Percentiles rank a stretch among this genome's conserved stretches.
phyloP scores from a whole-genome alignment of 2,888 invertebrate species.

The Ophion ellenae region DNA sequence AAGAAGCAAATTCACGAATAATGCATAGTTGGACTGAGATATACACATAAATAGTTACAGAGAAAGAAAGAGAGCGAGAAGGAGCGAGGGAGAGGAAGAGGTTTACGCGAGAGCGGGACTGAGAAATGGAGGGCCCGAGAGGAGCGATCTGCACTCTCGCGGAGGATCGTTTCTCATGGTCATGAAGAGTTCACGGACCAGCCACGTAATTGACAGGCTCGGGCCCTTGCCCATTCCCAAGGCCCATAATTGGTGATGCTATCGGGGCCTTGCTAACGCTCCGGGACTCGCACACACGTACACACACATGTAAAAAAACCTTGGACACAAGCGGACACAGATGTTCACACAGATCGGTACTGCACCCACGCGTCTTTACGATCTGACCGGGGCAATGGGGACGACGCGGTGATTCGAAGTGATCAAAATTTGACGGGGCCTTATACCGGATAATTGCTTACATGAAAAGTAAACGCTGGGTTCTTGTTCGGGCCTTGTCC shows the following conservation, averaged over 20 bases:
- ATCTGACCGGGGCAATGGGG: not conserved
- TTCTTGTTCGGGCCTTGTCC: not conserved
- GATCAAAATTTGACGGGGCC: not conserved
- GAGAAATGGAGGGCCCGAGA: conserved; percentile 17
- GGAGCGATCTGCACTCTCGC: conserved; percentile 61
- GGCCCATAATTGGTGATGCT: conserved; percentile 81
- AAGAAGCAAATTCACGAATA: conserved; percentile 36
- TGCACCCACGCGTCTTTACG: not conserved
- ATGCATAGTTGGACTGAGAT: too few relatives aligned
- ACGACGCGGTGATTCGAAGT: not conserved
- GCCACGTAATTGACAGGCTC: conserved; percentile 80
- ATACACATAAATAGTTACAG: conserved; percentile 2
- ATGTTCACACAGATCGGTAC: too few relatives aligned
- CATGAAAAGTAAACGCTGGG: not conserved
- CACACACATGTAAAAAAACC: conserved; percentile 53
- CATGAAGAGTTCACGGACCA: conserved; percentile 68
- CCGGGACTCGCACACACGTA: conserved; percentile 62
- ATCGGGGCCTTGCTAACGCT: conserved; percentile 69
- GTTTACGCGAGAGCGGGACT: conserved; percentile 30
- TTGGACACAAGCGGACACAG: not conserved
- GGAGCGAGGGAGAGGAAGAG: conserved; percentile 11
- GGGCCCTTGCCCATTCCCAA: conserved; percentile 70
- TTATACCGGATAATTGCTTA: conserved; percentile 5
- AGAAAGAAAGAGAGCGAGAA: not conserved
- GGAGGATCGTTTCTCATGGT: conserved; percentile 75